Percentiles rank a stretch among this genome's conserved stretches.
phyloP scores from a whole-genome alignment of 2,888 invertebrate genomes.

The Acanthosoma haemorrhoidale region DNA sequence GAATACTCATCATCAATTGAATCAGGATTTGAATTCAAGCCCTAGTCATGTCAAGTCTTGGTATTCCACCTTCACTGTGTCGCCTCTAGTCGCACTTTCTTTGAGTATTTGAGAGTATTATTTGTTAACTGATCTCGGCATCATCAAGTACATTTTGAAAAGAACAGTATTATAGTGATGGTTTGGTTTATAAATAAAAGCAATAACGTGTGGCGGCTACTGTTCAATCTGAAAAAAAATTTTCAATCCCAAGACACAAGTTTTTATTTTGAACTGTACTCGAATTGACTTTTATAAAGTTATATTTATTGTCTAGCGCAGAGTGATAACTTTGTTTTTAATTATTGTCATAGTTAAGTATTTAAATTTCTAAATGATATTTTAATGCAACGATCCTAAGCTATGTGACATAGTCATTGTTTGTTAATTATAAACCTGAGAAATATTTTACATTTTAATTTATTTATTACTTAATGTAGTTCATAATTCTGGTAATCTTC shows the following conservation, averaged over 20 bases:
- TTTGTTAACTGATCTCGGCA: background rate
- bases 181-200: background rate
- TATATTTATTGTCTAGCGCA: background rate
- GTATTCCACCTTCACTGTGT: background rate
- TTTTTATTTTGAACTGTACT: constrained; percentile 1
- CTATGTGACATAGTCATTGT: background rate
- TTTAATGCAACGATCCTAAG: background rate
- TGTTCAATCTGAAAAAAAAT: background rate
- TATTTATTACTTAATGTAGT: background rate
- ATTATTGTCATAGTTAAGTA: background rate
- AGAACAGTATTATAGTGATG: constrained; percentile 16
- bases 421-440: background rate
- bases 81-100: constrained; percentile 21
- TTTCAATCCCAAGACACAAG: background rate
- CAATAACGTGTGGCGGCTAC: constrained; percentile 3
- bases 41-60: background rate
- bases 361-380: background rate
- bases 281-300: constrained; percentile 1
- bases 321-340: constrained; percentile 5
- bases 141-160: background rate
- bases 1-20: constrained; percentile 33
- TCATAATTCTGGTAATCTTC: background rate
- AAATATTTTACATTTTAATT: background rate
- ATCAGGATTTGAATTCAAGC: constrained; percentile 34
- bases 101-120: constrained; percentile 16